Evolutionary conservation across 2,888 invertebrate species (phyloP), one percentile per base, ranked within the genome.

Genomic region (Epinotia nisella): DNA sequence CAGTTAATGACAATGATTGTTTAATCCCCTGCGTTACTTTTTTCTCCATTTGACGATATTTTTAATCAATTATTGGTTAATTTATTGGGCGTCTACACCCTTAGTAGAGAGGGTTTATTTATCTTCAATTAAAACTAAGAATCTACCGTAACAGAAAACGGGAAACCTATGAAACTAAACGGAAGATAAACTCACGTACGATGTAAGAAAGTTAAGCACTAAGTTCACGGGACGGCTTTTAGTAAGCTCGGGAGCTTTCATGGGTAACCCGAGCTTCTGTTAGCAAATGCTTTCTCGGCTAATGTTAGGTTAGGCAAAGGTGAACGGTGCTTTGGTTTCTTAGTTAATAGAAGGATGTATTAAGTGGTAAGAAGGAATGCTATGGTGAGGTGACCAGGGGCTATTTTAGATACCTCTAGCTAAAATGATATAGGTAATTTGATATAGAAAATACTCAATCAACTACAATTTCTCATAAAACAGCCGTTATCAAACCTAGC

Each of bases 261-360:
- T 49, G 49, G 49, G 70, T 49, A 70, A 70, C 64, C 29, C 13
- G 70, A 70, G 49, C 49, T 49, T 58, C 58, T 58, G 70, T 55
- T 55, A 49, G 70, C 45, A 45, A 56, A 56, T 21, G 58, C 56
- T 49, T 49, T 49, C 29, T 58, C 59, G 41, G n/a, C 58, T 70
- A 64, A 70, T 58, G 64, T 24, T 39, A 41, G 60, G 60, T 60
- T 41, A 60, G 60, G 60, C 19, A 60, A 41, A 60, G 60, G 60
- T 60, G 60, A 60, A n/a, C 59, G 35, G 9, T 15, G 35, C 15
- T 59, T 39, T 5, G 17, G 35, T 59, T 35, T 0, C 35, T 58
- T 29, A 55, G 55, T 55, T 19, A 21, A 55, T 21, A 55, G 24
- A 49, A 49, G 49, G 49, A n/a, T 29, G 29, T 15, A 7, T 7